Percentiles rank a stretch among this genome's conserved stretches.
Evolutionary conservation across 2,797 vertebrate species (phyloP).

Genomic region (Aselliscus stoliczkanus): DNA sequence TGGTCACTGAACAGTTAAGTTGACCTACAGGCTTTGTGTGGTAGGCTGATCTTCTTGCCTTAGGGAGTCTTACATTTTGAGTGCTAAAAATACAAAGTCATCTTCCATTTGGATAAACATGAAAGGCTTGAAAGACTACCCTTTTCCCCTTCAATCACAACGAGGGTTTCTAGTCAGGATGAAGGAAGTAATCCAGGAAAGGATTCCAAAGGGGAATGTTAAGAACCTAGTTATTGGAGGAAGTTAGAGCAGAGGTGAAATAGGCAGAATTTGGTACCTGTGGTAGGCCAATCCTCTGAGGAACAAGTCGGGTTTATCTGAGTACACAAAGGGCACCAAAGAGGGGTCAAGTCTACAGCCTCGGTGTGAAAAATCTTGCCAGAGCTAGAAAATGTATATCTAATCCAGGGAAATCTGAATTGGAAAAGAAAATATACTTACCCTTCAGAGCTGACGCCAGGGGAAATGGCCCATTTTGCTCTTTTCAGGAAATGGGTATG

Average conservation of each 20-base stretch:
- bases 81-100: background rate
- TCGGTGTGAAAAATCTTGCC: background rate
- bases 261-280: background rate
- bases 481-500: background rate
- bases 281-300: background rate
- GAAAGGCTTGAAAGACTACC: slow-evolving; percentile 4
- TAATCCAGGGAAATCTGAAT: slow-evolving; percentile 5
- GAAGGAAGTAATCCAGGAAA: slow-evolving; percentile 13
- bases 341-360: background rate
- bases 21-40: background rate
- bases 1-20: background rate
- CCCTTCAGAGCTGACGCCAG: background rate
- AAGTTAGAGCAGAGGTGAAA: slow-evolving; percentile 1
- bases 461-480: background rate
- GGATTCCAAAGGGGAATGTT: background rate
- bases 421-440: background rate
- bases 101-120: slow-evolving; percentile 15
- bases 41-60: background rate
- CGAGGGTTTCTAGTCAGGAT: background rate
- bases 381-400: background rate
- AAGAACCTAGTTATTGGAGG: background rate
- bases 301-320: background rate
- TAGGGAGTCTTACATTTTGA: background rate
- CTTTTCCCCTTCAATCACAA: background rate
- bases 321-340: background rate